Base-by-base conservation (phyloP, 2,888 invertebrate genomes). In the Agriotes lineatus region DNA sequence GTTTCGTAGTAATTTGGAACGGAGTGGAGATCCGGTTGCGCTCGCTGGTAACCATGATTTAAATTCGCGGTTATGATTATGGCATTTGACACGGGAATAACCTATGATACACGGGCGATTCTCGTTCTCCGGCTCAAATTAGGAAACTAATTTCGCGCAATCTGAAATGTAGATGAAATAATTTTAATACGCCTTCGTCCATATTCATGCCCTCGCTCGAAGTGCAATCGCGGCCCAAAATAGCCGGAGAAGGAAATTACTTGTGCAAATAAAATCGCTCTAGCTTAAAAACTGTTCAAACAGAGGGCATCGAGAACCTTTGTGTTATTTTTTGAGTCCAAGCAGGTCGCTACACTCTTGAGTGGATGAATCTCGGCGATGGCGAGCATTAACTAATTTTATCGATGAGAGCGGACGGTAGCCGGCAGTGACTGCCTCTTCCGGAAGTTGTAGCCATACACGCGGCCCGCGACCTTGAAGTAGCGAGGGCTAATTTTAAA, bases 41-140 rank as follows among this genome's bases (percentile, higher is more conserved):
- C 22, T 59, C 35, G 19, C 9, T n/a, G 22, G 45, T 45, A 45
- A 33, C 44, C 45, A 25, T 30, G 20, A 45, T 59, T 39, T 59
- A 42, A 59, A 59, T 59, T 44, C 58, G 58, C 42, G 22, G 44
- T 20, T 39, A n/a, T n/a, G n/a, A n/a, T n/a, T n/a, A 45, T 45
- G 33, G 30, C 18, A 14, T 33, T 54, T 18, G 18, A 33, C 18
- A 18, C 35, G 33, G 16, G 30, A 16, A 54, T 35, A 54, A 54
- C 54, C 30, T 54, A 30, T 35, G 35, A 19, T 54, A 54, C 30
- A 54, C 33, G 30, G 18, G 54, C 54, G 35, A 54, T 54, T 54
- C 20, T 57, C 35, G n/a, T 39, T 57, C 22, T 22, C 14, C 6
- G 20, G 14, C 22, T 57, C 33, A 39, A 57, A 57, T 57, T 42